Percentiles rank a stretch among this genome's conserved stretches.
Conservation (phyloP, 30 jellyfish, hydroid and myxozoan genomes). For the Turritopsis dohrnii region DNA sequence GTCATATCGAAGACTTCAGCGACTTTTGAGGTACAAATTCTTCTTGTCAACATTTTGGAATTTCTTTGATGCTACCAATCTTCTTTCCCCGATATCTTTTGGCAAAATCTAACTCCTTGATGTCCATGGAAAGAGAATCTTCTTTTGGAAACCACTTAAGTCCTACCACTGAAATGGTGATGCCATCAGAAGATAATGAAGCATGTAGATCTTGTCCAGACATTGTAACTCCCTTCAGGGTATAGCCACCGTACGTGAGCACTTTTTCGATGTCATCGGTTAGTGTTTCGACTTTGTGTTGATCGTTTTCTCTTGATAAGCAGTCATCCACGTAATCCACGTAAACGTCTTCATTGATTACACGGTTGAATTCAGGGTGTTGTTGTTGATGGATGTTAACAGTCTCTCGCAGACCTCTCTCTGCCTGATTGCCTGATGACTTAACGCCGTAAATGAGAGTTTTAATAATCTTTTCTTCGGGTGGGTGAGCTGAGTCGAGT, state of each 20-base stretch:
- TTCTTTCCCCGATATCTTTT: not conserved
- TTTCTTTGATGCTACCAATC: not conserved
- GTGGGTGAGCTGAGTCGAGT: not conserved
- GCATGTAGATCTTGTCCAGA: not conserved
- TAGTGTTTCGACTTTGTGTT: not conserved
- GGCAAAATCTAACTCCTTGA: not conserved
- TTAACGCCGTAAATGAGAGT: not conserved
- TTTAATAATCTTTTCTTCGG: not conserved
- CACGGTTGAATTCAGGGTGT: constrained; percentile 12
- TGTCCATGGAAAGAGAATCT: not conserved
- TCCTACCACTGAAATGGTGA: not conserved
- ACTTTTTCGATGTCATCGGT: not conserved
- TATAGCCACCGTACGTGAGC: not conserved
- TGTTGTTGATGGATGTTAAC: not conserved
- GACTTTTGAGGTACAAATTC: not conserved
- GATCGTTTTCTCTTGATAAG: constrained; percentile 6
- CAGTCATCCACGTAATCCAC: constrained; percentile 29
- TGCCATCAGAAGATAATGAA: not conserved
- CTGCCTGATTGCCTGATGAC: not conserved
- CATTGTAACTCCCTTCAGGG: not conserved
- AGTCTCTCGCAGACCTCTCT: constrained; percentile 11
- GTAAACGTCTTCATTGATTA: constrained; percentile 7
- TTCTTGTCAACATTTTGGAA: not conserved
- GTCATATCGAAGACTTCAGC: constrained; percentile 4
- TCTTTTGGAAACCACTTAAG: not conserved